Base-by-base conservation (phyloP, 2,113 vertebrate genomes). In the Psittacus erithacus region DNA sequence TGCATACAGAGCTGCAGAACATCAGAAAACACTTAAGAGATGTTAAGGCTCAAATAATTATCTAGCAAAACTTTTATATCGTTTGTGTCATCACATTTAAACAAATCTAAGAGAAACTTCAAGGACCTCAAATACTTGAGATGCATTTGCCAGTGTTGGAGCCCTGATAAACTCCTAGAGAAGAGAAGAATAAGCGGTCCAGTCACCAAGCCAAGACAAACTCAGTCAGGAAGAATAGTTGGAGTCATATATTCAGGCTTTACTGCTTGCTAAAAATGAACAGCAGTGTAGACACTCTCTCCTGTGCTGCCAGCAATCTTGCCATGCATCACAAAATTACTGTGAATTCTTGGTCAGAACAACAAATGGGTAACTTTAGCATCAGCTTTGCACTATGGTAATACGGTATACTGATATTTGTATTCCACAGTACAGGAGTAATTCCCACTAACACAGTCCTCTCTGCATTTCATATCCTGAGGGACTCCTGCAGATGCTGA, bases 21-120 rank as follows among this genome's bases (percentile, higher is more conserved):
- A 91, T 84, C 81, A 95, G 69, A 93, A 92, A 95, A 86, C 83
- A 89, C 86, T 92, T 92, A 77, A 70, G 33, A 81, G 50, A 95
- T 50, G 24, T 92, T 91, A 91, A 93, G 65, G 76, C 50, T 84
- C 17, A 7, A 94, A 93, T 47, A 95, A 93, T 88, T 93, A 86
- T 60, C 73, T 64, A 95, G 77, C 39, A 96, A 93, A 91, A 95
- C 77, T 92, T 95, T 93, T 92, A 93, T 64, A 83, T 92, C 35
- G 81, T 81, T 93, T 91, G 88, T 88, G 73, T 83, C 86, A 92
- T 60, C 83, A 81, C 73, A 75, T 22, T 93, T 74, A 83, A 86
- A 44, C 67, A 83, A 91, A 77, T 43, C 23, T 78, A 88, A 90
- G 65, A 75, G 91, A 87, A 91, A 78, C 23, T 86, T 88, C 49